A percentile compares a stretch with the other conserved stretches of the same genome.
Conservation (phyloP, 37 sponge, comb jelly and placozoan species). For the Eunapius fragilis region DNA sequence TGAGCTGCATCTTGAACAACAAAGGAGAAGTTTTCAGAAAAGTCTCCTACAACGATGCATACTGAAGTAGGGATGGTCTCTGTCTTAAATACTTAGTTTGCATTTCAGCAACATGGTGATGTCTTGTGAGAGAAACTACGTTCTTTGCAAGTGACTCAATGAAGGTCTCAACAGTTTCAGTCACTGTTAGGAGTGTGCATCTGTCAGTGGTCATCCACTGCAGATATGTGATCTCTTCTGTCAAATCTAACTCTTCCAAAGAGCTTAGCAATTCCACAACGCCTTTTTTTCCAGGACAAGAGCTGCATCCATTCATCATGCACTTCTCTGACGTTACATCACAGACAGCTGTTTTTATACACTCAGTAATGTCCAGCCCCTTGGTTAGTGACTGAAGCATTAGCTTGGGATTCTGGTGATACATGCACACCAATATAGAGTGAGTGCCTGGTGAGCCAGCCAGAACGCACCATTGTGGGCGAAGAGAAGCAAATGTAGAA, state of each 20-base stretch:
- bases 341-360: background rate
- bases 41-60: too few relatives aligned
- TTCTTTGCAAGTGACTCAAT: background rate
- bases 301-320: background rate
- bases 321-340: background rate
- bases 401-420: conserved; percentile 44
- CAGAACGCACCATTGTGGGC: conserved; percentile 30
- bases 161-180: background rate
- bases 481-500: conserved; percentile 30
- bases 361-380: background rate
- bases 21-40: too few relatives aligned
- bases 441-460: conserved; percentile 43
- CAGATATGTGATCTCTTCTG: background rate
- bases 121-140: background rate
- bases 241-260: background rate
- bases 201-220: background rate
- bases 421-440: conserved; percentile 41
- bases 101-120: background rate
- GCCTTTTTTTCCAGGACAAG: background rate
- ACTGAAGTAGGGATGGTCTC: too few relatives aligned
- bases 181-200: background rate
- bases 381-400: conserved; percentile 4
- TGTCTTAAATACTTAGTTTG: too few relatives aligned
- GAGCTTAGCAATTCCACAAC: background rate
- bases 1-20: too few relatives aligned